Conservation (phyloP, 2,113 vertebrate species). For the Amphilophus citrinellus region DNA sequence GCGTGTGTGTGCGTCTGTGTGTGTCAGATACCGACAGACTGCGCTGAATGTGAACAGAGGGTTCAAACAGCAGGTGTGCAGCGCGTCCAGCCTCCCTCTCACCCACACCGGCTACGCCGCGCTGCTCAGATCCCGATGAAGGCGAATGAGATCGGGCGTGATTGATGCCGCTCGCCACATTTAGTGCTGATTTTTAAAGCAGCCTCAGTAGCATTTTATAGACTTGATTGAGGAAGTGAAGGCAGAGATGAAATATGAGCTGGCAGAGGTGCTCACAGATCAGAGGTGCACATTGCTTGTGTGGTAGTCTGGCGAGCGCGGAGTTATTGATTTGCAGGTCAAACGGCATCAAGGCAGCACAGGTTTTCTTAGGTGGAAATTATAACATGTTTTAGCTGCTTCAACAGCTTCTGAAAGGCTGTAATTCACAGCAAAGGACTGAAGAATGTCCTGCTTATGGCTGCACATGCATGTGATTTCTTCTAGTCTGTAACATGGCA, state of each 20-base stretch:
- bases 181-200: constrained; percentile 46
- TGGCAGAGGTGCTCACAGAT: constrained; percentile 36
- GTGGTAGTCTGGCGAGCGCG: not conserved
- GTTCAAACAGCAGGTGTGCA: constrained; percentile 28
- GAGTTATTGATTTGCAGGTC: constrained; percentile 38
- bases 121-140: constrained; percentile 6
- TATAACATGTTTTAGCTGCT: not conserved
- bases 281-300: not conserved
- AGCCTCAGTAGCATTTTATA: constrained; percentile 19
- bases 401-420: not conserved
- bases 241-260: constrained; percentile 38
- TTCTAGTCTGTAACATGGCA: not conserved
- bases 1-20: not conserved
- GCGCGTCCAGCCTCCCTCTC: constrained; percentile 11
- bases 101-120: not conserved
- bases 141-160: constrained; percentile 33
- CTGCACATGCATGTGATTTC: not conserved
- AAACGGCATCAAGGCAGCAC: not conserved
- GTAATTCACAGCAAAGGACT: not conserved
- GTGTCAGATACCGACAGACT: not conserved
- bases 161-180: constrained; percentile 36
- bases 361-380: not conserved
- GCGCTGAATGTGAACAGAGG: constrained; percentile 5
- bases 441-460: not conserved
- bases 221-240: constrained; percentile 22